These are phyloP conservation scores for Aelia acuminata DNA, from an alignment of 2,888 invertebrate species.

Conservation along the genomic window DNA sequence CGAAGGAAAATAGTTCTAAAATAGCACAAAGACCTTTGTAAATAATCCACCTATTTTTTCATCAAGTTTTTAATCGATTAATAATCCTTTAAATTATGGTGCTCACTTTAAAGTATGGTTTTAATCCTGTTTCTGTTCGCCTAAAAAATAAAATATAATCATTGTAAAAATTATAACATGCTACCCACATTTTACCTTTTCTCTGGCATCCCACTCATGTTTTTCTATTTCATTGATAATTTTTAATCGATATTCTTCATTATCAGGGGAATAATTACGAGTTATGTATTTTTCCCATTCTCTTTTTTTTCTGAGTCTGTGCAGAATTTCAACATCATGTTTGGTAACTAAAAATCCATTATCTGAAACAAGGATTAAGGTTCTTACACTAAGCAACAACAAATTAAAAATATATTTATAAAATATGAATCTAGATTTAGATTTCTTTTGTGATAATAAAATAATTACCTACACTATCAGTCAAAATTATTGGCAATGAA, in stretches of 20 bases:
- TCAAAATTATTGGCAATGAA: neutral
- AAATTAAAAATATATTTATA: neutral
- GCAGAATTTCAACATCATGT: conserved; percentile 54
- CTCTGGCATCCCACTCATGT: conserved; percentile 48
- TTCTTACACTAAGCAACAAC: neutral
- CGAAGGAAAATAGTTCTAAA: too few relatives aligned
- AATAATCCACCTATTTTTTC: too few relatives aligned
- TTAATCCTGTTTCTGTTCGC: too few relatives aligned
- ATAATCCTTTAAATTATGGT: too few relatives aligned
- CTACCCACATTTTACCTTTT: conserved; percentile 39
- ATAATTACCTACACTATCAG: neutral
- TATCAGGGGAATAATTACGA: conserved; percentile 3
- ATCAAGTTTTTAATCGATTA: too few relatives aligned
- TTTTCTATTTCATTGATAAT: conserved; percentile 49
- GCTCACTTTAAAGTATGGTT: too few relatives aligned
- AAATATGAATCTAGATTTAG: neutral
- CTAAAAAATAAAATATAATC: neutral
- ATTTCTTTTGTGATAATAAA: neutral
- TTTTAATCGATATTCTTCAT: conserved; percentile 9
- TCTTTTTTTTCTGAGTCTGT: conserved; percentile 34
- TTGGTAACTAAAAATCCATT: conserved; percentile 26
- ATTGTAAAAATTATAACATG: neutral
- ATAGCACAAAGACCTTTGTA: too few relatives aligned
- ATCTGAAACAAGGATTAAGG: neutral
- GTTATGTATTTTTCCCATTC: conserved; percentile 53